Percentiles rank a stretch among this genome's conserved stretches.
Conservation (phyloP, 1,140 invertebrate species). For the Homalodisca vitripennis region DNA sequence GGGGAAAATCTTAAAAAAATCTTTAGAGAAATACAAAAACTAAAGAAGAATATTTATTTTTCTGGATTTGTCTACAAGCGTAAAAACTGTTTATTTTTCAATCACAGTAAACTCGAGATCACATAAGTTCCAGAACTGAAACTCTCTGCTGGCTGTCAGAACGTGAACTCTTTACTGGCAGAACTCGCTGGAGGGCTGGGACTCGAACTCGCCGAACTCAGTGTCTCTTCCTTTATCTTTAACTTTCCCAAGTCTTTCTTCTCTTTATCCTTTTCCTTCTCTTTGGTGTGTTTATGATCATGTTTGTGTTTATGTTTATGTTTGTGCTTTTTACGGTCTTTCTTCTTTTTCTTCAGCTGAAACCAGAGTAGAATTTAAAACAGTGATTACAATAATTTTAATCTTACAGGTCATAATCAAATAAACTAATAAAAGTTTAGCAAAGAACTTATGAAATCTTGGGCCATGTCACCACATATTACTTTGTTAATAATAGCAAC, state of each 20-base stretch:
- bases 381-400: constrained; percentile 1
- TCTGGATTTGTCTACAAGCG: too few species aligned
- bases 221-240: constrained; percentile 55
- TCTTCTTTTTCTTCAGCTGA: constrained; percentile 75
- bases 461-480: too few species aligned
- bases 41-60: too few species aligned
- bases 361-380: constrained; percentile 36
- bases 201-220: constrained; percentile 63
- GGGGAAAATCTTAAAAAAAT: too few species aligned
- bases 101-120: not conserved
- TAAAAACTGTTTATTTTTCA: too few species aligned
- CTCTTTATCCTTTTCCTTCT: constrained; percentile 51
- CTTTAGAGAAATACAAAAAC: too few species aligned
- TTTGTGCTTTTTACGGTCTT: constrained; percentile 80
- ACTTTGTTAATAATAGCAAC: too few species aligned
- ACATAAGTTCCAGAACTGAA: not conserved
- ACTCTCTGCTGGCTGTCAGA: not conserved
- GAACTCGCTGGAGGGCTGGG: constrained; percentile 48
- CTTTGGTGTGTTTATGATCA: constrained; percentile 60
- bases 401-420: too few species aligned
- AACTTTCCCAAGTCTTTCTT: constrained; percentile 36
- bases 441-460: too few species aligned
- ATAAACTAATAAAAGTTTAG: too few species aligned
- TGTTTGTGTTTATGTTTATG: constrained; percentile 74
- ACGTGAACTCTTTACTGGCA: constrained; percentile 4